Evolutionary conservation across 2,888 invertebrate species (phyloP).

Genomic region (Mamestra brassicae): DNA sequence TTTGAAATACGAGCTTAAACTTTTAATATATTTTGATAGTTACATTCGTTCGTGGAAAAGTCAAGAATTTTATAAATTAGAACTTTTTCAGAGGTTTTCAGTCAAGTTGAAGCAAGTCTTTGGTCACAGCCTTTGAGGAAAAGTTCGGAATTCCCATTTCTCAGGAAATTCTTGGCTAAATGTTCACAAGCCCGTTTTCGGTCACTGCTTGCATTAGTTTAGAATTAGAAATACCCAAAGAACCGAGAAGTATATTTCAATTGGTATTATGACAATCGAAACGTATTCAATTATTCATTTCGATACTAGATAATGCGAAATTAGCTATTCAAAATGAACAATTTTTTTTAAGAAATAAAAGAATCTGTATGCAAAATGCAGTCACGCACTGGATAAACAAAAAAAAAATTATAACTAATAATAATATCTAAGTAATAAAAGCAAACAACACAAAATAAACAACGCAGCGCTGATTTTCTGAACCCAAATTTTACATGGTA

Average conservation of each 20-base stretch:
- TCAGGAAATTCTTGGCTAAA: slow-evolving; percentile 19
- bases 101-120: slow-evolving; percentile 10
- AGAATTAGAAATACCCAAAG: slow-evolving; percentile 7
- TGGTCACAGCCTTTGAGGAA: slow-evolving; percentile 2
- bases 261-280: too few relatives aligned
- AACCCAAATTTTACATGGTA: too few relatives aligned
- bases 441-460: too few relatives aligned
- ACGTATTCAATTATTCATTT: too few relatives aligned
- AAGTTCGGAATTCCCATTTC: slow-evolving; percentile 30
- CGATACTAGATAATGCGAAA: too few relatives aligned
- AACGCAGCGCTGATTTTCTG: too few relatives aligned
- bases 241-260: not conserved
- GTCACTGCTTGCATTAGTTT: slow-evolving; percentile 39
- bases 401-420: too few relatives aligned
- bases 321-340: too few relatives aligned
- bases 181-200: slow-evolving; percentile 15
- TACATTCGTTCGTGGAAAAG: slow-evolving; percentile 30
- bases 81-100: slow-evolving; percentile 33
- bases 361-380: too few relatives aligned
- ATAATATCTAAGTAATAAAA: too few relatives aligned
- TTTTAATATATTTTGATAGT: slow-evolving; percentile 51
- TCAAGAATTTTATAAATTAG: slow-evolving; percentile 44
- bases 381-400: too few relatives aligned
- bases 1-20: slow-evolving; percentile 30
- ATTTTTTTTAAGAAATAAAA: too few relatives aligned